phyloP scores from a whole-genome alignment of 2,888 invertebrate species.

The Callimorpha dominula region DNA sequence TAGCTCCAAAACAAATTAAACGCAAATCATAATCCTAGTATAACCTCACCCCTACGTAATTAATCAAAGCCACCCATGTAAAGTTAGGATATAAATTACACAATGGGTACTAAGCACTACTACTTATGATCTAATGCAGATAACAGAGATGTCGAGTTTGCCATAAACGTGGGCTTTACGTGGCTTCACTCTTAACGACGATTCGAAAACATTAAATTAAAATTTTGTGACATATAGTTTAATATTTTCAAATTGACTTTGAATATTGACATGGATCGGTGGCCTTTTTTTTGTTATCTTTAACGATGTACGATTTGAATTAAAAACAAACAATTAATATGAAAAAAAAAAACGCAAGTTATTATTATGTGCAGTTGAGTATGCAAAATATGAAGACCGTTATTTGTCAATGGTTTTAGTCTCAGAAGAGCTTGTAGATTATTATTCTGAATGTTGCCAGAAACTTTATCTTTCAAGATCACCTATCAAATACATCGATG shows the following conservation, averaged over 20 bases:
- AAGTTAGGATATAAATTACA: conserved; percentile 52
- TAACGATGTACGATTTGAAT: background rate
- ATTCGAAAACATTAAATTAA: background rate
- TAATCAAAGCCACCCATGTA: conserved; percentile 39
- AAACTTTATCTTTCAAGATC: too few species aligned
- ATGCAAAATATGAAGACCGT: too few species aligned
- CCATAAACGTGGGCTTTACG: conserved; percentile 17
- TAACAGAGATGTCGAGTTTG: conserved; percentile 33
- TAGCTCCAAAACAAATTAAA: conserved; percentile 2
- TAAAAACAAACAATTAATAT: background rate
- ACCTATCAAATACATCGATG: too few species aligned
- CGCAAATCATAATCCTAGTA: conserved; percentile 16
- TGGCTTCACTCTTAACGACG: background rate
- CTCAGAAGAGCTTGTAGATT: too few species aligned
- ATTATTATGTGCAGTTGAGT: background rate
- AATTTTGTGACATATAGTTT: background rate
- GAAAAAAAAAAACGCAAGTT: too few species aligned
- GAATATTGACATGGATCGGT: background rate
- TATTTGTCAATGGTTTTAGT: too few species aligned
- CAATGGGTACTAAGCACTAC: conserved; percentile 36
- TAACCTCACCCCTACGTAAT: conserved; percentile 16
- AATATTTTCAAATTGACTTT: background rate
- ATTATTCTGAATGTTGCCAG: too few species aligned
- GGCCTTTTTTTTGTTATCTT: too few species aligned
- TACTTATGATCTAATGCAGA: conserved; percentile 42